These are phyloP conservation scores for Carollia perspicillata DNA, from an alignment of 2,113 vertebrate species.

Conservation along the genomic window DNA sequence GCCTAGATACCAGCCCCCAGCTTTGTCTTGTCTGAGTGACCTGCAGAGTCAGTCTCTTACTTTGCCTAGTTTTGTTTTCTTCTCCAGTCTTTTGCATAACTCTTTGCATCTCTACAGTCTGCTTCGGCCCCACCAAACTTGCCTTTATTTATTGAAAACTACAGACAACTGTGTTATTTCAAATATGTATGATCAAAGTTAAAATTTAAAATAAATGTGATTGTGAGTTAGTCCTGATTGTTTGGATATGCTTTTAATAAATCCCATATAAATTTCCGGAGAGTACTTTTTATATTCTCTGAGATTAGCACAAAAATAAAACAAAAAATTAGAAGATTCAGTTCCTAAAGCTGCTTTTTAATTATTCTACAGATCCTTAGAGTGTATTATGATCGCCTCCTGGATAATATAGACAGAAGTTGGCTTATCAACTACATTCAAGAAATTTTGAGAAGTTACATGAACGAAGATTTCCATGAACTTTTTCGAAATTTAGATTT, in stretches of 20 bases:
- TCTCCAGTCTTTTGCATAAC: neutral
- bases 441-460: slow-evolving; percentile 77
- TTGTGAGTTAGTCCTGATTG: neutral
- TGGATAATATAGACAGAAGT: slow-evolving; percentile 85
- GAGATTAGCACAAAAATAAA: slow-evolving; percentile 1
- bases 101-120: neutral
- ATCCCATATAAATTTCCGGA: neutral
- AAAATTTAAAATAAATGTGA: slow-evolving; percentile 34
- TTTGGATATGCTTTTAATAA: neutral
- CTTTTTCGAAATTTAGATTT: slow-evolving; percentile 89
- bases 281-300: neutral
- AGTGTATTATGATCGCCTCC: slow-evolving; percentile 93
- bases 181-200: neutral
- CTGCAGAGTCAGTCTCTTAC: neutral
- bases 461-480: slow-evolving; percentile 88
- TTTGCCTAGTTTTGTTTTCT: neutral
- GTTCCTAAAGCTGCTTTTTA: neutral
- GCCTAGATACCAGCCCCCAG: neutral
- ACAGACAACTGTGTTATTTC: neutral
- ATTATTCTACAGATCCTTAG: slow-evolving; percentile 85
- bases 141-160: neutral
- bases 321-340: neutral
- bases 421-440: slow-evolving; percentile 89
- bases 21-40: neutral
- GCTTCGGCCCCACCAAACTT: neutral